Conservation (phyloP, 2,113 vertebrate genomes). For the Tichodroma muraria region DNA sequence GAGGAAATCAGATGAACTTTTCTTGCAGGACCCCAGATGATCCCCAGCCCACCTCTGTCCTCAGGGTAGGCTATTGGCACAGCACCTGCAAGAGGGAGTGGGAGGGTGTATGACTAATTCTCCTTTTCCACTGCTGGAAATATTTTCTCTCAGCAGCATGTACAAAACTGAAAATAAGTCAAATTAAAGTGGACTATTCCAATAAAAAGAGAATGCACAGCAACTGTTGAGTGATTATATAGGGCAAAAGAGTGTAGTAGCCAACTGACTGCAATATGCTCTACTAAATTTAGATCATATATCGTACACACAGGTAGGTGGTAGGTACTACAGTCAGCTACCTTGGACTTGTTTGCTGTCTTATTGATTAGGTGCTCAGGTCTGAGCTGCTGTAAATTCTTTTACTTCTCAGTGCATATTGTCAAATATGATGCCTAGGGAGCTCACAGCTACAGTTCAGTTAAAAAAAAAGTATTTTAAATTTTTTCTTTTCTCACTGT, state of each 20-base stretch:
- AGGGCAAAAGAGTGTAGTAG: neutral
- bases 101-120: neutral
- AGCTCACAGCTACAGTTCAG: neutral
- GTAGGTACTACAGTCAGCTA: neutral
- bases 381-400: neutral
- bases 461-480: neutral
- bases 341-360: neutral
- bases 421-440: neutral
- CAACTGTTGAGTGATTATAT: neutral
- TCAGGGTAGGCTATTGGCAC: neutral
- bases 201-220: neutral
- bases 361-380: constrained; percentile 6
- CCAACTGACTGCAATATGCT: neutral
- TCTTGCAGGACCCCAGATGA: neutral
- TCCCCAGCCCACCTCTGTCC: neutral
- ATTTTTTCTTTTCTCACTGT: neutral
- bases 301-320: neutral
- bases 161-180: neutral
- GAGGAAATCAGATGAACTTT: neutral
- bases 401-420: neutral
- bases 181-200: neutral
- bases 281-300: neutral
- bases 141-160: neutral
- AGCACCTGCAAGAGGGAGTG: neutral
- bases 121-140: neutral